Base-by-base conservation (phyloP, 2,888 invertebrate species). In the Hipparchia sbordonii region DNA sequence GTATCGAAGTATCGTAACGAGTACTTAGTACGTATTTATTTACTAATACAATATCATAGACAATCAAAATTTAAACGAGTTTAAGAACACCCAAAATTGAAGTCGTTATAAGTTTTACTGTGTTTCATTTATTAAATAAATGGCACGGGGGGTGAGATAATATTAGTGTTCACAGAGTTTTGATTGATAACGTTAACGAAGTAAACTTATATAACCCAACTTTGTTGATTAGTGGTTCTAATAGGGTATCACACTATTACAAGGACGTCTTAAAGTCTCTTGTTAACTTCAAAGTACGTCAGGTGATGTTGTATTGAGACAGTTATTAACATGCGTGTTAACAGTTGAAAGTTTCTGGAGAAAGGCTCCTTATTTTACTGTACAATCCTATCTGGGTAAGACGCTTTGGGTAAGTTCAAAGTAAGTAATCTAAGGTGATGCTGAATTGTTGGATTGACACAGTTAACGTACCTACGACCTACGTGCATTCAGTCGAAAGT, bases 141-240 rank as follows among this genome's bases (percentile, higher is more conserved):
- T 63, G 48, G 12, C 52, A 33, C 48, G 12, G 51, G 51, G 63
- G 63, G 52, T 13, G 33, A 12, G 52, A 52, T 63, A 12, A 52
- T 65, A 65, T 65, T 10, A 52, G 65, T 51, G 23, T 65, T 65
- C 52, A 65, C 33, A 23, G 51, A 65, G 33, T 65, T 62, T 65
- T 65, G 65, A 65, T 51, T 65, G 65, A 65, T 65, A 52, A 52
- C 12, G 65, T 65, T 52, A 23, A 23, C 65, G 52, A 51, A 33
- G 65, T 65, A 52, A 52, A 65, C 65, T 52, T 63, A 2, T 39
- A 65, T 12, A 39, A 52, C 52, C 33, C 7, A 23, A 63, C 48
- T 63, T 60, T 63, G 63, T 63, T 63, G 4, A n/a, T 61, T 45
- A 61, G n/a, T 9, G 23, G 48, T 63, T 4, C 4, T 48, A 48